These are phyloP conservation scores for Brachypalpus laphriformis DNA, from an alignment of 2,888 invertebrate genomes.

Conservation along the genomic window DNA sequence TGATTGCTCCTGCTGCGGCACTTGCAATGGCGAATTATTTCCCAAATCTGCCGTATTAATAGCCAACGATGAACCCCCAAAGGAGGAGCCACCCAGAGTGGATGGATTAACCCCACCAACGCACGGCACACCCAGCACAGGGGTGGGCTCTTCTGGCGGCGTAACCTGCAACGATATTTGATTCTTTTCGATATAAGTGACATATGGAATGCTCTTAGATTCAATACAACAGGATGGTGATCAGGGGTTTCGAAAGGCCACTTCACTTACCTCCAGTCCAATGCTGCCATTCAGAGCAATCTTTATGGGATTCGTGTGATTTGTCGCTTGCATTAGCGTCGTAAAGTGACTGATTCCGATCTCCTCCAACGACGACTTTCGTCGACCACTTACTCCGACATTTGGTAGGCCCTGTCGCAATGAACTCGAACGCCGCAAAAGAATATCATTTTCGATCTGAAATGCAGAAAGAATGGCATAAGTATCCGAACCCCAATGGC, in stretches of 20 bases:
- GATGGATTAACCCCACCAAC: conserved; percentile 83
- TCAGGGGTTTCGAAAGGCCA: not conserved
- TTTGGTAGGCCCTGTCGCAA: conserved; percentile 91
- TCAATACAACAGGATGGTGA: not conserved
- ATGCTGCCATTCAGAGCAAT: conserved; percentile 94
- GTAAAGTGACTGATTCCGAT: conserved; percentile 92
- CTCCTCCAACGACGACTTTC: conserved; percentile 93
- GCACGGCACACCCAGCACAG: conserved; percentile 81
- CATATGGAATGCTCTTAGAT: not conserved
- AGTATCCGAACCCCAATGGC: not conserved
- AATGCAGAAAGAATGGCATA: conserved; percentile 22
- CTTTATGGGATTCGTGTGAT: conserved; percentile 90
- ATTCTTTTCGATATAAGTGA: conserved; percentile 76
- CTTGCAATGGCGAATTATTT: conserved; percentile 86
- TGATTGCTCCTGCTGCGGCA: conserved; percentile 81
- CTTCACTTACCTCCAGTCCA: conserved; percentile 86
- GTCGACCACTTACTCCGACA: conserved; percentile 84
- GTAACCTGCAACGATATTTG: conserved; percentile 84
- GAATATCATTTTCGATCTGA: conserved; percentile 89
- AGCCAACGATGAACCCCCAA: conserved; percentile 80
- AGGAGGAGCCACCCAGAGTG: conserved; percentile 78
- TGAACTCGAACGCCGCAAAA: conserved; percentile 92
- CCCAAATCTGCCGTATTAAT: conserved; percentile 80
- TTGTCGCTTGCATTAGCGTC: conserved; percentile 86
- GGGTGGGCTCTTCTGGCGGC: conserved; percentile 86